Base-by-base conservation (phyloP, 2,888 invertebrate species). In the Timandra comae region DNA sequence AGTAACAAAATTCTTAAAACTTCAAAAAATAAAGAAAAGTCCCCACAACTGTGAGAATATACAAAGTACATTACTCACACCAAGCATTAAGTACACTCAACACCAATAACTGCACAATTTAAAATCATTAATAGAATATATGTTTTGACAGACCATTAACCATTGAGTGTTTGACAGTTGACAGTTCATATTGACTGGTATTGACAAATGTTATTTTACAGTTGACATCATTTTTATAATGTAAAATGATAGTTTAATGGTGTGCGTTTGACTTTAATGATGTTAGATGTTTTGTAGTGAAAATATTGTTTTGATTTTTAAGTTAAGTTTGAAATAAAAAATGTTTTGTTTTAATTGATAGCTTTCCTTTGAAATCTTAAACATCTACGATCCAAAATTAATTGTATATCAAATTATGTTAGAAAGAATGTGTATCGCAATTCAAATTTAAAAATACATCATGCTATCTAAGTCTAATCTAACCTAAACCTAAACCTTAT, bases 141-240 rank as follows among this genome's bases (percentile, higher is more conserved):
- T 82, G 75, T 82, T 84, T 80, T 80, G 84, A 82, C 80, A 84
- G 67, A 67, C 79, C 80, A 82, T 82, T 82, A 76, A 59, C 56
- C 61, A 52, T 54, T 62, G 56, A 56, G 45, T 48, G 48, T 58
- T 64, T 68, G 76, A 74, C 68, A 75, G 58, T 58, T 63, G 43
- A 55, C 65, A 65, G 62, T n/a, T n/a, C n/a, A 51, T 56, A 69
- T 68, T 60, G 63, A 66, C 55, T 71, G 66, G 37, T 46, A 74
- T 71, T 72, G 78, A 77, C 76, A 75, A 53, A 57, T 55, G 58
- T 42, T 61, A 74, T 80, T 80, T 73, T 63, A 70, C 70, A 77
- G 63, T 63, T 75, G 75, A 78, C 45, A 59, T 76, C 66, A 72
- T 71, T 63, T 68, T 76, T 74, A 75, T 59, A 67, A 65, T 57